Evolutionary conservation across 2,113 vertebrate species (phyloP).

Genomic region (Falco punctatus): DNA sequence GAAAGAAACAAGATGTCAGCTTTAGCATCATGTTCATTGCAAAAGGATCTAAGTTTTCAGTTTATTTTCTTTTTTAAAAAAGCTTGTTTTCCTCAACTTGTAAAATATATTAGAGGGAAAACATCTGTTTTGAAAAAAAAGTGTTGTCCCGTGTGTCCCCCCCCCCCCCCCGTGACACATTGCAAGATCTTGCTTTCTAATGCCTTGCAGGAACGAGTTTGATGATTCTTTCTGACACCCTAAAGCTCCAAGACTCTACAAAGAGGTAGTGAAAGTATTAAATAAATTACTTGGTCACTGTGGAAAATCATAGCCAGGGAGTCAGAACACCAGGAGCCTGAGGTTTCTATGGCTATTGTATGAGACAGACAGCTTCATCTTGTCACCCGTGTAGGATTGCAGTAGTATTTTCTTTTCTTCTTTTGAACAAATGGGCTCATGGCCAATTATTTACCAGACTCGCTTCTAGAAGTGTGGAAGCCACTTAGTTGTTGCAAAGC

Average conservation of each 20-base stretch:
- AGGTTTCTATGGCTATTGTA: background rate
- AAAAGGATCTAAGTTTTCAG: background rate
- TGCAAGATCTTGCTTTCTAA: background rate
- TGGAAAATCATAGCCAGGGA: background rate
- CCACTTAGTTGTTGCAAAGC: background rate
- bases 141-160: too few relatives aligned
- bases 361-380: background rate
- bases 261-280: slow-evolving; percentile 10
- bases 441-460: background rate
- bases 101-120: background rate
- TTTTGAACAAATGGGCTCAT: background rate
- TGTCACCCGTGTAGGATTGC: background rate
- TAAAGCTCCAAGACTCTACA: background rate
- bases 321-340: background rate
- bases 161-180: background rate
- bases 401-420: background rate
- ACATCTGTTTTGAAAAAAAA: background rate
- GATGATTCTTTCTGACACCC: background rate
- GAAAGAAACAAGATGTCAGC: background rate
- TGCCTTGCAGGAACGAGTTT: background rate
- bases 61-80: background rate
- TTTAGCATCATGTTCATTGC: background rate
- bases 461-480: background rate
- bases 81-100: background rate
- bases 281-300: background rate